Conservation (phyloP, 53 echinoderm and acorn worm species). For the Stichopus horrens region DNA sequence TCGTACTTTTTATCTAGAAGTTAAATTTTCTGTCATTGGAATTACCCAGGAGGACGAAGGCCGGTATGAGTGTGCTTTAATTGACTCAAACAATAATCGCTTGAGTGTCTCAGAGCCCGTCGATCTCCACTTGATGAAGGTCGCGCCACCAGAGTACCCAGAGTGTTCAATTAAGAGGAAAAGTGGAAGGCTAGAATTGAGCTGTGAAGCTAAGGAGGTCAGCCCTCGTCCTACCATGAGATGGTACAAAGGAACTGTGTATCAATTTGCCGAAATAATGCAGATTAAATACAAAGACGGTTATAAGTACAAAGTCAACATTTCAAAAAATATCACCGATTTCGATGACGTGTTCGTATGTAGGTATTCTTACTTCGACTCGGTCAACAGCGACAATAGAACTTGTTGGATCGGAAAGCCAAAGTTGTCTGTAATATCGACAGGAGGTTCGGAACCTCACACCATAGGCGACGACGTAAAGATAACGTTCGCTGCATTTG, state of each 20-base stretch:
- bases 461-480: background rate
- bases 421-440: background rate
- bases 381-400: background rate
- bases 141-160: slow-evolving; percentile 1
- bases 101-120: background rate
- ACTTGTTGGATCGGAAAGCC: slow-evolving; percentile 14
- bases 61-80: background rate
- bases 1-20: background rate
- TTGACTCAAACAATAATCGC: background rate
- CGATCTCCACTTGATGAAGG: background rate
- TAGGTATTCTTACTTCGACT: slow-evolving; percentile 6
- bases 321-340: background rate
- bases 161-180: background rate
- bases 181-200: background rate
- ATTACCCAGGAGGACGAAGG: background rate
- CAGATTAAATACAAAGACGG: too few relatives aligned
- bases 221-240: background rate
- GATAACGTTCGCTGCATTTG: background rate
- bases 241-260: background rate
- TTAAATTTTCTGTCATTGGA: background rate
- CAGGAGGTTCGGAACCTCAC: background rate
- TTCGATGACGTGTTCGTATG: background rate
- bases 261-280: background rate
- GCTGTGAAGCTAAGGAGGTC: background rate
- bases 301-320: too few relatives aligned